Conservation (phyloP, 2,888 invertebrate species). For the Caenorhabditis macrosperma region DNA sequence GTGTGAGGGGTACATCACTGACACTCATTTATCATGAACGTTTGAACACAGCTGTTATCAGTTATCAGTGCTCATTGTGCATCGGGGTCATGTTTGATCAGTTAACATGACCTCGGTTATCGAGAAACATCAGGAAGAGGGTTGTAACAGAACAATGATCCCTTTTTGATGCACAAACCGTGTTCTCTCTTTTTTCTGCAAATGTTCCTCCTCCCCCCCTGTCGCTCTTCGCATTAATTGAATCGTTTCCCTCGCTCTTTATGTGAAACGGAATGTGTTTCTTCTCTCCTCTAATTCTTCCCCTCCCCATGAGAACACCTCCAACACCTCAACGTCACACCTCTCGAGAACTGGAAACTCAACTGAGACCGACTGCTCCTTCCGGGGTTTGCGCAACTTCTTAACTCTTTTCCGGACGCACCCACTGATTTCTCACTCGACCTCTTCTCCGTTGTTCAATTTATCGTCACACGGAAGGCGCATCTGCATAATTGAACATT, state of each 20-base stretch:
- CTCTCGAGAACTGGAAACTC: slow-evolving; percentile 26
- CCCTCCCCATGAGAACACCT: neutral
- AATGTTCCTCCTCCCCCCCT: neutral
- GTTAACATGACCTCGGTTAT: slow-evolving; percentile 19
- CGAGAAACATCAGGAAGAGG: neutral
- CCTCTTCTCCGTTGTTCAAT: slow-evolving; percentile 4
- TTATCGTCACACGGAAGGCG: slow-evolving; percentile 10
- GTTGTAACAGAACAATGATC: neutral
- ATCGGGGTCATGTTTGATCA: slow-evolving; percentile 46
- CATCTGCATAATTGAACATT: slow-evolving; percentile 45
- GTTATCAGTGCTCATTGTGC: slow-evolving; percentile 18
- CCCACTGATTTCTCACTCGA: slow-evolving; percentile 12
- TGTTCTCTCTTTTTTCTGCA: neutral
- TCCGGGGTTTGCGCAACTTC: slow-evolving; percentile 33
- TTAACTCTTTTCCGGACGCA: slow-evolving; percentile 11
- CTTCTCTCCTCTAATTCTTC: neutral
- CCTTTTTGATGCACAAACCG: no score
- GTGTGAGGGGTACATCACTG: neutral
- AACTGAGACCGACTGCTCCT: neutral
- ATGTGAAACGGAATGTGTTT: slow-evolving; percentile 15
- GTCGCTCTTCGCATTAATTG: slow-evolving; percentile 20
- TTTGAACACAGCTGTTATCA: slow-evolving; percentile 51
- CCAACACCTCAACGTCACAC: slow-evolving; percentile 35
- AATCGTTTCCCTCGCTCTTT: slow-evolving; percentile 18
- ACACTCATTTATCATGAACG: slow-evolving; percentile 49